phyloP scores from a whole-genome alignment of 2,113 vertebrate species.

The Rhegmatorhina hoffmannsi region DNA sequence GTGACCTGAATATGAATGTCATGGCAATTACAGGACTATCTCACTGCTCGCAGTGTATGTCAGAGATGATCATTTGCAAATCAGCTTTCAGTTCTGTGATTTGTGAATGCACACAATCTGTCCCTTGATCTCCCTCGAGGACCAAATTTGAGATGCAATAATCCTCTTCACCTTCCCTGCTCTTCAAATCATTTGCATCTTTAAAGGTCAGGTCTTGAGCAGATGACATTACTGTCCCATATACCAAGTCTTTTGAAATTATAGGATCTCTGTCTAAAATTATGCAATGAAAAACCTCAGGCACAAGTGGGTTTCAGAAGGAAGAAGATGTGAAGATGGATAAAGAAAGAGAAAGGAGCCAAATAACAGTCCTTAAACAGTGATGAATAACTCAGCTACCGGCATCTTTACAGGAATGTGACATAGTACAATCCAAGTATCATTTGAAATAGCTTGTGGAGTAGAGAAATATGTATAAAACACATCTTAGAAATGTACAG shows the following conservation, averaged over 20 bases:
- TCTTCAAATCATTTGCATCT: neutral
- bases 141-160: neutral
- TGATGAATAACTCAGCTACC: neutral
- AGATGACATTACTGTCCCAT: neutral
- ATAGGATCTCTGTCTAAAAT: neutral
- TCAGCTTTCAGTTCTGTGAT: neutral
- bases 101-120: neutral
- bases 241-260: neutral
- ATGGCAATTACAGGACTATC: neutral
- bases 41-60: neutral
- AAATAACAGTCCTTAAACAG: neutral
- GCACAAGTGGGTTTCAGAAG: neutral
- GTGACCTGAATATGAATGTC: neutral
- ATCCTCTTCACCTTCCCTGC: neutral
- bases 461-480: neutral
- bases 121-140: neutral
- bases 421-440: neutral
- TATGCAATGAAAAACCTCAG: neutral
- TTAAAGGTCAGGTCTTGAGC: neutral
- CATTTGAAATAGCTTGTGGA: neutral
- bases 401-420: slow-evolving; percentile 20
- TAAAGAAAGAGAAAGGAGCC: neutral
- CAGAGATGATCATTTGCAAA: neutral
- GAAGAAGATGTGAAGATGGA: neutral
- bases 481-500: neutral